Base-by-base conservation (phyloP, 2,888 invertebrate genomes). In the Rhamphomyia laevipes region DNA sequence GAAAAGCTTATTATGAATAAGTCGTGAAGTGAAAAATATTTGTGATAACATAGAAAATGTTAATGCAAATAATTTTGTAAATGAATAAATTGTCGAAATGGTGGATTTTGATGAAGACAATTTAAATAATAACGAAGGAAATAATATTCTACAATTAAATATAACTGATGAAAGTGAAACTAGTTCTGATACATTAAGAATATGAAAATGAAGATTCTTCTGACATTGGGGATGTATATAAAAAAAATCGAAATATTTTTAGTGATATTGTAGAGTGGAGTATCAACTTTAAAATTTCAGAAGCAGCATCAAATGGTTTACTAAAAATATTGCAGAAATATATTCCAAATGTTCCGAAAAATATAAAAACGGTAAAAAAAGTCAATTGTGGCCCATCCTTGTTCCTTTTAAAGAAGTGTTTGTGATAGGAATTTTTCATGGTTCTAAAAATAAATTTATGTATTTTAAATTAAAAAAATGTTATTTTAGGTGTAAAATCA, bases 321-420 rank as follows among this genome's bases (percentile, higher is more conserved):
- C 9, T 33, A 33, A 9, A 33, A 33, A 33, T 33, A 33, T 33
- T 33, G 33, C 33, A 13, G 13, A 33, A 33, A 33, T 33, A 33
- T 33, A 33, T 33, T 33, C 33, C 5, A 6, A 33, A 33, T 33
- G 7, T 33, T 33, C 33, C 33, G 13, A 33, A 33, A 33, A 33
- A 33, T 33, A 33, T 33, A 33, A 33, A 33, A 33, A 33, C 33
- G 7, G 7, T 33, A 33, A 33, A 33, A 9, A 33, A 33, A 33
- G 33, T 33, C 33, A 33, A 33, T 33, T 33, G 33, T 33, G 33
- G 33, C 33, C 33, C 9, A 33, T 33, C 33, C 33, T 27, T 27
- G 13, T 30, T 43, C 33, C 46, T 18, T 35, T 35, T 18, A 31
- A 45, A 45, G 37, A 45, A 37, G 21, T 37, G 16, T 37, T 45